Conservation (phyloP, 23 tunicate genomes). For the Trididemnum clinides region DNA sequence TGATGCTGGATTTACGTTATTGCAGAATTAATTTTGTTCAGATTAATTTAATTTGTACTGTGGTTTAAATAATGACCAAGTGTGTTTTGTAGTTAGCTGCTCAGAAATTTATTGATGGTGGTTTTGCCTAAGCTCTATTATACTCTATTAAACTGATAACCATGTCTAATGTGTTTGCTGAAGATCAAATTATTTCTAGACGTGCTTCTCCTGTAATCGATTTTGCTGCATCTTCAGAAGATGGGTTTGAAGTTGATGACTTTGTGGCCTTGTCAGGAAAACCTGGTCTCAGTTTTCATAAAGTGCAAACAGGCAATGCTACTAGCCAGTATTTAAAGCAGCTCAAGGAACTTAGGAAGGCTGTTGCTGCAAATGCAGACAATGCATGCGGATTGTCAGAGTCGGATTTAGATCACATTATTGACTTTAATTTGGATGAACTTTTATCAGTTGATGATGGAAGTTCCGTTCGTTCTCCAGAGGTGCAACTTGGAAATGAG, state of each 20-base stretch:
- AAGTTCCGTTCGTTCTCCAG: slow-evolving; percentile 45
- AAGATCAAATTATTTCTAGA: too few relatives aligned
- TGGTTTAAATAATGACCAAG: too few relatives aligned
- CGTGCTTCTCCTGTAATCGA: too few relatives aligned
- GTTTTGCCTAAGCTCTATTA: too few relatives aligned
- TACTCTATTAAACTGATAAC: too few relatives aligned
- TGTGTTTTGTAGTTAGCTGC: too few relatives aligned
- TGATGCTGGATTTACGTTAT: too few relatives aligned
- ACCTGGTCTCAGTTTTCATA: slow-evolving; percentile 58
- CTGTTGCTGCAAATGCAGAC: background rate
- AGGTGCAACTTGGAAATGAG: slow-evolving; percentile 53
- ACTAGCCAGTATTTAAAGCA: background rate
- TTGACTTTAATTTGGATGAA: slow-evolving; percentile 66
- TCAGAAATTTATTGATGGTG: too few relatives aligned
- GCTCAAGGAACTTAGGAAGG: background rate
- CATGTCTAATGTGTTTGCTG: too few relatives aligned
- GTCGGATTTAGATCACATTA: slow-evolving; percentile 60
- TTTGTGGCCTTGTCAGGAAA: slow-evolving; percentile 50
- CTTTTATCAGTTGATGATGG: slow-evolving; percentile 55
- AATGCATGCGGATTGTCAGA: slow-evolving; percentile 9
- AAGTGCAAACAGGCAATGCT: slow-evolving; percentile 36
- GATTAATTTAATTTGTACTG: too few relatives aligned
- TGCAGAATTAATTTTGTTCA: too few relatives aligned
- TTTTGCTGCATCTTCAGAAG: slow-evolving; percentile 38
- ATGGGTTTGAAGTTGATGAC: slow-evolving; percentile 59